Evolutionary conservation across 1,140 invertebrate genomes (phyloP).

Genomic region (Brachionus sp.): DNA sequence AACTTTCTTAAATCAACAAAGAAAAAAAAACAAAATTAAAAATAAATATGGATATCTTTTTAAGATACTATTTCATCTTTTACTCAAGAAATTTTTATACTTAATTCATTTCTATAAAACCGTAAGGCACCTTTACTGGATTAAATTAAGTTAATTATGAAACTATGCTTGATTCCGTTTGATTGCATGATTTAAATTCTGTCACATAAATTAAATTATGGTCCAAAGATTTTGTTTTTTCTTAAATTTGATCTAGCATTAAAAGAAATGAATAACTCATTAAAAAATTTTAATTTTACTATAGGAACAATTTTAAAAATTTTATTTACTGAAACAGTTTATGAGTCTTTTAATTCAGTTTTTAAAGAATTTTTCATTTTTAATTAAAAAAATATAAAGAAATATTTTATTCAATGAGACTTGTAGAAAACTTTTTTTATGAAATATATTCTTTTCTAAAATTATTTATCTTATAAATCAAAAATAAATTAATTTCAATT

Average conservation of each 20-base stretch:
- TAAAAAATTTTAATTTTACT: too few relatives aligned
- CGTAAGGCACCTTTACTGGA: background rate
- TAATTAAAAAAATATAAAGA: too few relatives aligned
- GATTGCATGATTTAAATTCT: background rate
- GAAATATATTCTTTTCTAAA: too few relatives aligned
- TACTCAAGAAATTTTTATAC: background rate
- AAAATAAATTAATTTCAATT: constrained; percentile 4
- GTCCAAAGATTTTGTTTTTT: background rate
- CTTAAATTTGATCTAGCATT: background rate
- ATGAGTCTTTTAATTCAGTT: too few relatives aligned
- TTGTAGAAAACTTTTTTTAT: too few relatives aligned
- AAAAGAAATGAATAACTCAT: too few relatives aligned
- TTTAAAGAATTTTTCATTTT: too few relatives aligned
- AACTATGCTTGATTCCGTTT: background rate
- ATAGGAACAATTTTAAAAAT: too few relatives aligned
- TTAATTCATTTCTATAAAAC: background rate
- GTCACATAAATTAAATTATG: background rate
- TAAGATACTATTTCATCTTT: background rate
- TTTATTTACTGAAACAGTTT: too few relatives aligned
- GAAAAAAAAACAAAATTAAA: background rate
- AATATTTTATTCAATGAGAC: too few relatives aligned
- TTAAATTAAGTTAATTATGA: background rate
- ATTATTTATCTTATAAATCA: background rate
- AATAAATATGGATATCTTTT: background rate
- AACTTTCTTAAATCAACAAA: background rate